Percentiles rank a stretch among this genome's conserved stretches.
phyloP scores from a whole-genome alignment of 2,797 vertebrate species.

The Valencia hispanica region DNA sequence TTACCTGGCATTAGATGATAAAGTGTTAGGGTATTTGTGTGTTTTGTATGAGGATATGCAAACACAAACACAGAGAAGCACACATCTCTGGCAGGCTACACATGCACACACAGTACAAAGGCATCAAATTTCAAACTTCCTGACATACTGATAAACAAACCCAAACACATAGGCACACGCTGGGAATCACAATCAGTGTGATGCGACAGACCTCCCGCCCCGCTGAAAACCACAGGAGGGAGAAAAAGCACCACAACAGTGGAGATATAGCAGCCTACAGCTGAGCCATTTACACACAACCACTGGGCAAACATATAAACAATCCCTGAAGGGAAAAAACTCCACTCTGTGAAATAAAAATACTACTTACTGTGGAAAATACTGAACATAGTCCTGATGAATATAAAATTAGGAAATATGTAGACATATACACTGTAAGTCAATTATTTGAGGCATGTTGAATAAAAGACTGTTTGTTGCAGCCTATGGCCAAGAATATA shows the following conservation, averaged over 20 bases:
- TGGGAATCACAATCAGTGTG: slow-evolving; percentile 37
- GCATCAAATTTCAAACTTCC: slow-evolving; percentile 25
- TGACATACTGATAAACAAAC: slow-evolving; percentile 35
- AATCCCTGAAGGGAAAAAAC: slow-evolving; percentile 18
- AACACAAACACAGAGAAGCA: slow-evolving; percentile 19
- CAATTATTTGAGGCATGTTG: background rate
- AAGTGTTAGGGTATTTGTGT: slow-evolving; percentile 17
- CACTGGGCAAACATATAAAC: slow-evolving; percentile 43
- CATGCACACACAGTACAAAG: slow-evolving; percentile 5
- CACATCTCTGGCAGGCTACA: slow-evolving; percentile 8
- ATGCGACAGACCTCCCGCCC: slow-evolving; percentile 31
- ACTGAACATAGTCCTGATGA: background rate
- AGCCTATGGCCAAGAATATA: no score
- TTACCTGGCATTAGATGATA: slow-evolving; percentile 47
- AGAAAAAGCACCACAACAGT: slow-evolving; percentile 1
- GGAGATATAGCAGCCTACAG: slow-evolving; percentile 24
- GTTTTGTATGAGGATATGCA: slow-evolving; percentile 9
- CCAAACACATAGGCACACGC: background rate
- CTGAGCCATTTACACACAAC: slow-evolving; percentile 22
- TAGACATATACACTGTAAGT: background rate
- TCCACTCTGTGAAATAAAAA: slow-evolving; percentile 6
- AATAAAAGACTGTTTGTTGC: background rate
- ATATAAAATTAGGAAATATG: background rate
- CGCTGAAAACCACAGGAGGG: slow-evolving; percentile 31
- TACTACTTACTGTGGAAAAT: slow-evolving; percentile 8